Base-by-base conservation (phyloP, 2,113 vertebrate species). In the Uria lomvia region DNA sequence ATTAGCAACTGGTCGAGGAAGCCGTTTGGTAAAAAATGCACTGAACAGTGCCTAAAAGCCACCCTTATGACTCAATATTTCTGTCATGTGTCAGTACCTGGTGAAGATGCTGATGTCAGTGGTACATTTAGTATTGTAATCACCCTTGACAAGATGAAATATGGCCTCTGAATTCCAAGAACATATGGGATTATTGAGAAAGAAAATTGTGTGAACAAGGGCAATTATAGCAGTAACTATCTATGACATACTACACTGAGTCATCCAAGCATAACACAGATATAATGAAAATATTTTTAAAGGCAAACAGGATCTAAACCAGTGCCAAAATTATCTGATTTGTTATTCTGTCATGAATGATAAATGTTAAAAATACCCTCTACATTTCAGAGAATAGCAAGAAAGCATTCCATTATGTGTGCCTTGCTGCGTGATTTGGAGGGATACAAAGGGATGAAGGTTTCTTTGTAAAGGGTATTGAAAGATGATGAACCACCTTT, bases 161-260 rank as follows among this genome's bases (percentile, higher is more conserved):
- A 95, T 49, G 75, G 90, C 86, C 82, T 63, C 91, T 3, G 43
- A n/a, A 88, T 95, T 86, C 94, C 89, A 94, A 55, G 67, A 95
- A 88, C 93, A 95, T 91, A 97, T 86, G 97, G 90, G 90, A 97
- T 97, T 96, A 75, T 86, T 92, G 94, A 83, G 91, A 96, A 83
- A 93, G 96, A 97, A 97, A 98, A 97, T 94, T n/a, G 90, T 90
- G 79, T 94, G 92, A 94, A 95, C 82, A 88, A 96, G 96, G 92
- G 94, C 91, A 97, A 97, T 97, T 97, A 97, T 3, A 90, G 93
- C 92, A 95, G 55, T 97, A 97, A 95, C 93, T 90, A 83, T 92
- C 91, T 68, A 59, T 95, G 95, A 76, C 91, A 78, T 59, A 88
- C 70, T 74, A 19, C 78, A 53, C 7, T 2, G 27, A 87, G 79